Evolutionary conservation across 1,140 invertebrate genomes (phyloP), one percentile per base, ranked within the genome.

Genomic region (Pogonomyrmex barbatus): DNA sequence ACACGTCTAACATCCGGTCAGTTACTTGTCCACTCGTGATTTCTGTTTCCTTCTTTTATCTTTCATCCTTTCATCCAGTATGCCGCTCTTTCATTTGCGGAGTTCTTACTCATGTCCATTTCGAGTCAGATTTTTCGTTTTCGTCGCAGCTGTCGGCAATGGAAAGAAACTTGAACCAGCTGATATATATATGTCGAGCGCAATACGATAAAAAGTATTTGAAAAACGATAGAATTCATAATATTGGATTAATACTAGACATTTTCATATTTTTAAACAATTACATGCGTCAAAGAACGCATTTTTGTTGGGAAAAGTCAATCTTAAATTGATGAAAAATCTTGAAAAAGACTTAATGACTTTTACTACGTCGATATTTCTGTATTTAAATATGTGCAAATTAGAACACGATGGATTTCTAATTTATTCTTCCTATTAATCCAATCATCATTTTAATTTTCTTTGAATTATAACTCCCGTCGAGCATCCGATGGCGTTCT

Each of bases 101-200:
- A 67, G 81, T 92, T 91, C 91, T 91, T 91, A 85, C 73, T 68
- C 85, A 56, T 87, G 81, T 77, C 65, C 83, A 89, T 91, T 91
- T 75, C 86, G 54, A 91, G 87, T 90, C 87, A 33, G 70, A 92
- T 92, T 91, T 91, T 92, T 92, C 90, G 87, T 88, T 93, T 92
- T 93, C 91, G 88, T 92, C 93, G 88, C 94, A 96, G 96, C 92
- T 96, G 88, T 95, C 95, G 90, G 93, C 95, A 76, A 93, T 95
- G 93, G 95, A 96, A 95, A 96, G 91, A 96, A 96, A 93, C 81
- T 6, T 96, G 85, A 96, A 96, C 91, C 96, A 96, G 90, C 93
- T 96, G 83, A 91, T 96, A 58, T 94, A 58, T 94, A 95, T 76
- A 90, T 96, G 60, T 67, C 33, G 60, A 58, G 62, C 17, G 36